Evolutionary conservation across 2,888 invertebrate genomes (phyloP).

Genomic region (Drosophila tripunctata): DNA sequence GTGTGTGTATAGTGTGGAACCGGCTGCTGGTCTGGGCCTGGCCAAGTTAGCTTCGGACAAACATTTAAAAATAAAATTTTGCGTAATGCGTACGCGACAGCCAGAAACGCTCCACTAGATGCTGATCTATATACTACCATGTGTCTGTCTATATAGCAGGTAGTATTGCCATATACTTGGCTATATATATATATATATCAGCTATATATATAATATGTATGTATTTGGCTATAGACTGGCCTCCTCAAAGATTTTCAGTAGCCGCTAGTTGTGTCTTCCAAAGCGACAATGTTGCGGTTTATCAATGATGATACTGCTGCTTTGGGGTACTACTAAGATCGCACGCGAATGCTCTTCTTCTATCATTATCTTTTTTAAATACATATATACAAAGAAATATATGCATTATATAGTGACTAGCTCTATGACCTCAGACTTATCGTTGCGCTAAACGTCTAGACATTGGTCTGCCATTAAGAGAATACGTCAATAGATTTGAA

Average conservation of each 20-base stretch:
- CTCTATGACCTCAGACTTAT: constrained; percentile 72
- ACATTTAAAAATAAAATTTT: constrained; percentile 82
- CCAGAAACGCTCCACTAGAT: constrained; percentile 50
- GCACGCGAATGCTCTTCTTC: constrained; percentile 5
- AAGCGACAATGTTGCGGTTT: constrained; percentile 37
- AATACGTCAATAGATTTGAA: constrained; percentile 60
- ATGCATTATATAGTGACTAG: constrained; percentile 42
- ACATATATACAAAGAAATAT: constrained; percentile 1
- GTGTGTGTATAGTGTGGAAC: constrained; percentile 18
- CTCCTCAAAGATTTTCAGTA: constrained; percentile 62
- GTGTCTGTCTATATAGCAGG: constrained; percentile 29
- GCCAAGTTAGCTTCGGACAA: constrained; percentile 74
- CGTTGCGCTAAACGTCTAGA: constrained; percentile 59
- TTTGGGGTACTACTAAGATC: neutral
- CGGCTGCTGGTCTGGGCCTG: constrained; percentile 44
- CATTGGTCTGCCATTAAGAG: constrained; percentile 66
- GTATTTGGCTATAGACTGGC: constrained; percentile 47
- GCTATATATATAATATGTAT: neutral
- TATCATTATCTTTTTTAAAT: constrained; percentile 35
- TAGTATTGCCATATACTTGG: constrained; percentile 37
- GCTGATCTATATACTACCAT: constrained; percentile 51
- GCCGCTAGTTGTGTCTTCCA: constrained; percentile 19
- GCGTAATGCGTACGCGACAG: constrained; percentile 78
- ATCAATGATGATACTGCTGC: constrained; percentile 53
- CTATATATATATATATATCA: constrained; percentile 19